These are phyloP conservation scores for Tarsius wallacei DNA, from an alignment of 2,797 vertebrate genomes.

Conservation along the genomic window DNA sequence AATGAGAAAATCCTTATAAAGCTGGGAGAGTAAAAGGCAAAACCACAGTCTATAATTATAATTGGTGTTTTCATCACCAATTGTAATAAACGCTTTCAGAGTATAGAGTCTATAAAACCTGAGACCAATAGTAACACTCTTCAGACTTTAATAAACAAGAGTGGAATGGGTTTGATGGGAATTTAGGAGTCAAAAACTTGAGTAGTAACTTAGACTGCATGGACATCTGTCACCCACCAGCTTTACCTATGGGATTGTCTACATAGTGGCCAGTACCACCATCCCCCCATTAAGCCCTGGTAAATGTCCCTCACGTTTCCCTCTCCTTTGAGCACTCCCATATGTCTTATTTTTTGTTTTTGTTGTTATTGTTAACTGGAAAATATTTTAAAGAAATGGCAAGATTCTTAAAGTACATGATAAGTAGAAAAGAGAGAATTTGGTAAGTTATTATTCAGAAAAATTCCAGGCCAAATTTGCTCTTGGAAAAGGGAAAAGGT, in stretches of 20 bases:
- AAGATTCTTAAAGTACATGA: neutral
- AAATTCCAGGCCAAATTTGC: neutral
- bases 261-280: neutral
- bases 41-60: neutral
- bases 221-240: neutral
- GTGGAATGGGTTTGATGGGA: neutral
- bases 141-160: neutral
- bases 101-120: neutral
- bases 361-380: neutral
- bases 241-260: neutral
- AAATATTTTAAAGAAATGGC: constrained; percentile 44
- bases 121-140: neutral
- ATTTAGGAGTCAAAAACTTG: neutral
- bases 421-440: neutral
- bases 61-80: neutral
- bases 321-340: neutral
- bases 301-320: neutral
- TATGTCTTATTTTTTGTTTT: no score
- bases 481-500: neutral
- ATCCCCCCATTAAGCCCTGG: neutral
- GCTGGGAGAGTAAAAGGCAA: constrained; percentile 47
- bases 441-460: neutral
- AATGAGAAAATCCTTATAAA: constrained; percentile 68
- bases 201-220: neutral
- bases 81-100: neutral